These are phyloP conservation scores for Agelastica alni DNA, from an alignment of 2,888 invertebrate genomes.

Conservation along the genomic window DNA sequence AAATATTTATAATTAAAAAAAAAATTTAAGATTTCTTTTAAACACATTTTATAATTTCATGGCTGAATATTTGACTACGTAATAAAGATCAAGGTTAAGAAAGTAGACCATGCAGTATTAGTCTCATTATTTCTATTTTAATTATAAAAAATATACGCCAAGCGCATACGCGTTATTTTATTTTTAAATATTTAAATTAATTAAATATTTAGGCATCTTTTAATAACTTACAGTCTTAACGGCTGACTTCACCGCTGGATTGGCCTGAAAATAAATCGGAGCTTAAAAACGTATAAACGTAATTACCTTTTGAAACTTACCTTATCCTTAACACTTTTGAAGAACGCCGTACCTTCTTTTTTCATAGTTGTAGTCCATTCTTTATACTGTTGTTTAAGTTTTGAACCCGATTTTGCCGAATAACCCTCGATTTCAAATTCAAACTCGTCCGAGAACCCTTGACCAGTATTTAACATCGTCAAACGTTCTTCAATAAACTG, in stretches of 20 bases:
- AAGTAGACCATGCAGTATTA: too few relatives aligned
- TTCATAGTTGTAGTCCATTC: constrained; percentile 82
- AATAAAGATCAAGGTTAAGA: too few relatives aligned
- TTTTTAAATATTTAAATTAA: background rate
- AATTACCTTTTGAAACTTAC: constrained; percentile 57
- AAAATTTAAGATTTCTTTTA: too few relatives aligned
- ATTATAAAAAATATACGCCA: too few relatives aligned
- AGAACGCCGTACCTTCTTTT: constrained; percentile 80
- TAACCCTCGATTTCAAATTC: constrained; percentile 83
- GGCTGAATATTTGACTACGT: too few relatives aligned
- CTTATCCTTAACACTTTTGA: constrained; percentile 87
- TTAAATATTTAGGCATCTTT: constrained; percentile 24
- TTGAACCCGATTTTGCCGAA: constrained; percentile 67
- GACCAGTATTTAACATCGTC: constrained; percentile 89
- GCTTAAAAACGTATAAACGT: background rate
- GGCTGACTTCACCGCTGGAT: constrained; percentile 91
- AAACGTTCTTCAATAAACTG: constrained; percentile 96
- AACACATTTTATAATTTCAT: too few relatives aligned
- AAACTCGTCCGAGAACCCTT: constrained; percentile 93
- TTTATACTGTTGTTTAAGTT: constrained; percentile 71
- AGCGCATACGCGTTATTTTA: background rate
- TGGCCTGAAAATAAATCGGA: constrained; percentile 71
- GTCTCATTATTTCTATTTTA: too few relatives aligned
- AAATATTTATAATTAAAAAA: too few relatives aligned
- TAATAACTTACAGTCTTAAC: constrained; percentile 84